Conservation (phyloP, 2,888 invertebrate genomes). For the Caprella mutica region DNA sequence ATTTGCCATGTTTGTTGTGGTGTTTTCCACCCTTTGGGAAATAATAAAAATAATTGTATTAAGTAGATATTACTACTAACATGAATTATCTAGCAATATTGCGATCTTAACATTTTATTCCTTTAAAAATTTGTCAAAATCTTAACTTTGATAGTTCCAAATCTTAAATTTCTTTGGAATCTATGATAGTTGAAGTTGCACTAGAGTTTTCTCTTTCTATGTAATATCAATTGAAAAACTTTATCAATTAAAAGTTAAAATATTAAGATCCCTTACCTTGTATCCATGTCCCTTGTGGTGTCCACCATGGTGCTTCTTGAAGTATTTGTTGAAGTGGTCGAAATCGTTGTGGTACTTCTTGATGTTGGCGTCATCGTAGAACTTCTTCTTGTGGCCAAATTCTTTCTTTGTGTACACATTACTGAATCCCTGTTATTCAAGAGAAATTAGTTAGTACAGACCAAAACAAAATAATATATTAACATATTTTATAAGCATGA, state of each 20-base stretch:
- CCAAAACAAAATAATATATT: not conserved
- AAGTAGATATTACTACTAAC: not conserved
- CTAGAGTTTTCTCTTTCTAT: too few relatives aligned
- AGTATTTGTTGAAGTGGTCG: conserved; percentile 59
- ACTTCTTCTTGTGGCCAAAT: conserved; percentile 62
- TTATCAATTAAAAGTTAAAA: too few relatives aligned
- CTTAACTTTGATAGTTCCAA: not conserved
- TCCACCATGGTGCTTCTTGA: conserved; percentile 62
- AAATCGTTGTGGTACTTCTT: conserved; percentile 65
- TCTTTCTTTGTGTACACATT: conserved; percentile 71
- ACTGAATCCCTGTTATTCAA: conserved; percentile 54
- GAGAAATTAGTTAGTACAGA: not conserved
- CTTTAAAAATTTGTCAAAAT: not conserved
- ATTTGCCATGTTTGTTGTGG: conserved; percentile 11
- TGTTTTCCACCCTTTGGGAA: conserved; percentile 11
- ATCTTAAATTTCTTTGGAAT: too few relatives aligned
- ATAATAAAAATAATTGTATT: not conserved
- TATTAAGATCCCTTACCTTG: too few relatives aligned
- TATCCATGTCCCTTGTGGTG: conserved; percentile 63
- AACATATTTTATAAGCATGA: not conserved
- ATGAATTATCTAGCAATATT: not conserved
- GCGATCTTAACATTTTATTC: not conserved
- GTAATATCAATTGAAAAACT: too few relatives aligned
- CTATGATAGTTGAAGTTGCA: too few relatives aligned
- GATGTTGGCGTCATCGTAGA: conserved; percentile 65